Evolutionary conservation across 1,140 invertebrate genomes (phyloP).

Genomic region (Helicorthomorpha holstii): DNA sequence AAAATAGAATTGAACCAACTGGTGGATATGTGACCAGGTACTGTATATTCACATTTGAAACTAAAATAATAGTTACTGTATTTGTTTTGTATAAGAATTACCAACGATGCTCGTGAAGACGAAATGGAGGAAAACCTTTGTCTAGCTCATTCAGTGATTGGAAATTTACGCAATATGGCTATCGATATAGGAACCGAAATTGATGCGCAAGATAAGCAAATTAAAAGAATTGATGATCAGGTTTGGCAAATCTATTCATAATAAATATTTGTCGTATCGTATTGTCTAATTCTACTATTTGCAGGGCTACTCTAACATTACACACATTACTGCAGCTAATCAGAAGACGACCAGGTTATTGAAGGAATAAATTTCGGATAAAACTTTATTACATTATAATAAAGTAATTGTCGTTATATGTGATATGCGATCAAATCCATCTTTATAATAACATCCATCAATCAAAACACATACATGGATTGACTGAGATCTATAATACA

Average conservation of each 20-base stretch:
- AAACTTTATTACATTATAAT: no score
- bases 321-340: conserved; percentile 37
- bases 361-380: conserved; percentile 18
- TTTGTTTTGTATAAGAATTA: conserved; percentile 27
- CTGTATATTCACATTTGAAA: conserved; percentile 5
- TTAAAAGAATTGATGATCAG: conserved; percentile 95
- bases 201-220: conserved; percentile 90
- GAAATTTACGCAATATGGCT: conserved; percentile 97
- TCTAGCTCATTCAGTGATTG: conserved; percentile 77
- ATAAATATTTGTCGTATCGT: neutral
- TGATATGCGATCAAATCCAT: no score
- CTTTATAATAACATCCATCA: no score
- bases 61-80: neutral
- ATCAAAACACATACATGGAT: no score
- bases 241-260: conserved; percentile 33
- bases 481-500: no score
- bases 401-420: no score
- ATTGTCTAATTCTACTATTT: conserved; percentile 11
- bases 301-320: conserved; percentile 36
- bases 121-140: conserved; percentile 36
- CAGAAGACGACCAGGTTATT: conserved; percentile 39
- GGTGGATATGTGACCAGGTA: conserved; percentile 82
- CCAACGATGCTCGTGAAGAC: conserved; percentile 41
- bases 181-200: conserved; percentile 97
- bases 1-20: conserved; percentile 75